Evolutionary conservation across 2,797 vertebrate species (phyloP), one percentile per base, ranked within the genome.

Genomic region (Pangasius larnaudii): DNA sequence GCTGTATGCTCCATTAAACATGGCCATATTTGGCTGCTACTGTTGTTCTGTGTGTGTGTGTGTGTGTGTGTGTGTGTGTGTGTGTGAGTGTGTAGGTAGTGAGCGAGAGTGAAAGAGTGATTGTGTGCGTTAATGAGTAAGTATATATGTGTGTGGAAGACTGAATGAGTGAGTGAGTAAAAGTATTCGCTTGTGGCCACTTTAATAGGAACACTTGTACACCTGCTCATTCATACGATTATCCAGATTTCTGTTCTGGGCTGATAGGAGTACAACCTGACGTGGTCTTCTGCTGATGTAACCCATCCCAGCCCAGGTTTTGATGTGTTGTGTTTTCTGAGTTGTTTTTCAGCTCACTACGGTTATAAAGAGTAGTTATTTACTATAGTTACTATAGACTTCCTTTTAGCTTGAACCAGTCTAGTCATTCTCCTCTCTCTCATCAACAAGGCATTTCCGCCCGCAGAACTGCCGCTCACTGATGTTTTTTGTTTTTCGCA

Each of bases 1-100:
- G 71, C 36, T 27, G 36, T 56, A 39, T 36, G 51, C 84, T 90
- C 65, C 49, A 86, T 89, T 91, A 89, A 88, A 84, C 79, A 88
- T 86, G 59, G 74, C 89, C 88, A 88, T 82, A 88, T 88, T 90
- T 86, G 61, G 75, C 51, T 72, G 42, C 78, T 78, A 69, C 80
- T 63, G 88, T 84, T 89, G 69, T 61, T 77, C 19, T n/a, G 9
- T 71, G 65, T 39, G 11, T 39, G 67, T 36, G 83, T 53, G 46
- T 33, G n/a, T 71, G 19, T 39, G 46, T 58, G 67, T 51, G 82
- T 36, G 67, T 58, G 67, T 71, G 63, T 69, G 82, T 53, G 61
- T 67, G 42, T 85, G 49, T 85, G 19, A 56, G 19, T 36, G 65
- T 71, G 46, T 59, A 11, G 33, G 24, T n/a, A 39, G 16, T 58